Evolutionary conservation across 2,797 vertebrate species (phyloP), one percentile per base, ranked within the genome.

Genomic region (Benthosema pterotum): DNA sequence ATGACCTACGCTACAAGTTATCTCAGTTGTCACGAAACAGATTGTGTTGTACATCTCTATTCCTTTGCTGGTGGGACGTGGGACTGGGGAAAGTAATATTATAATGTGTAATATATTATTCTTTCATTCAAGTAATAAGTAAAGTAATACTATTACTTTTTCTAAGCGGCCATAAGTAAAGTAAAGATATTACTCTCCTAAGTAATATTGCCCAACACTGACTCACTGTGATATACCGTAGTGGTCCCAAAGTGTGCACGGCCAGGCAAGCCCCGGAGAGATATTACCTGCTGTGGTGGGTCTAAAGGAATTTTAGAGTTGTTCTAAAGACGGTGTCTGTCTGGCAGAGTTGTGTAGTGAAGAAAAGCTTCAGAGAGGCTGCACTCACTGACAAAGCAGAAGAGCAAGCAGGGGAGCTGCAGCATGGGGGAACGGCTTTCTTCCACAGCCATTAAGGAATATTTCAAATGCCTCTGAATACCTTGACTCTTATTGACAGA

Each of bases 241-340:
- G 65, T 62, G 74, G 71, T 60, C 25, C 83, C 75, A 88, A 84
- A 87, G 83, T 38, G 65, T 74, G 45, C 61, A 43, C 68, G 69
- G 49, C 60, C 56, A 73, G 80, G 77, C 80, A 73, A 76, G 82
- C 80, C 78, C 65, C 32, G 63, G 75, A 74, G 80, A 83, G 82
- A 79, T 45, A 22, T 53, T 52, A 70, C 89, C 78, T 74, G 82
- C 87, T 88, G 88, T 69, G 52, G 86, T 75, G 65, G 71, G 60
- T 83, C 80, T 83, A 83, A 78, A 69, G 77, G 77, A 71, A 53
- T 9, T 38, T 18, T n/a, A n/a, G 64, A 54, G 42, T 67, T 13
- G 68, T 77, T 80, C 64, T 80, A 77, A 82, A 89, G 83, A 63
- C 69, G 55, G 78, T 42, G 60, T 54, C 67, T 42, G 60, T 54